Evolutionary conservation across 2,113 vertebrate species (phyloP).

Genomic region (Illadopsis cleaveri): DNA sequence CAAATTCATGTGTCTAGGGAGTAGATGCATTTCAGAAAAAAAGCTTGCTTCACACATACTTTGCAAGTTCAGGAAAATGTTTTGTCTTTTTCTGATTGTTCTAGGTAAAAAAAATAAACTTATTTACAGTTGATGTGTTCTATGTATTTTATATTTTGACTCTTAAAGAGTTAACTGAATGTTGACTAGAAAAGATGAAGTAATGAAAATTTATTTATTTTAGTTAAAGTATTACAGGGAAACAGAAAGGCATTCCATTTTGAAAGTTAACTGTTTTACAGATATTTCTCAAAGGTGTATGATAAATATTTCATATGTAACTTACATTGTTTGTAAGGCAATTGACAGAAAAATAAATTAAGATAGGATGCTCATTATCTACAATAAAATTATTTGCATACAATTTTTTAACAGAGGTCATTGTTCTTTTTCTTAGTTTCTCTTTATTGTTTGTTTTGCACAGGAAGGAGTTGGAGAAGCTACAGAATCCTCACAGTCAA

Average conservation of each 20-base stretch:
- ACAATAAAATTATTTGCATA: constrained; percentile 16
- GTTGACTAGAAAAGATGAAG: constrained; percentile 36
- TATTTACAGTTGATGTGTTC: background rate
- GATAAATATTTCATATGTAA: constrained; percentile 59
- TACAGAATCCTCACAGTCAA: constrained; percentile 84
- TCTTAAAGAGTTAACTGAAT: constrained; percentile 42
- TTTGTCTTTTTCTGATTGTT: background rate
- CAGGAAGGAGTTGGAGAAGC: constrained; percentile 83
- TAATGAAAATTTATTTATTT: constrained; percentile 42
- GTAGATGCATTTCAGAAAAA: background rate
- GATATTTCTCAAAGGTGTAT: constrained; percentile 25
- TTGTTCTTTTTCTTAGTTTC: constrained; percentile 17
- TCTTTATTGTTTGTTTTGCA: constrained; percentile 56
- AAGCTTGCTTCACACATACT: background rate
- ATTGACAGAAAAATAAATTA: constrained; percentile 34
- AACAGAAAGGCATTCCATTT: constrained; percentile 43
- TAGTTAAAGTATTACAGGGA: constrained; percentile 27
- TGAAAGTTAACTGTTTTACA: constrained; percentile 29
- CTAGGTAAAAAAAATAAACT: background rate
- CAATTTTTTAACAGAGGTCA: background rate
- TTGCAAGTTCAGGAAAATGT: background rate
- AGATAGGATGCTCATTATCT: constrained; percentile 28
- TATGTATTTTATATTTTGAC: background rate
- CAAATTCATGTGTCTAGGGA: background rate
- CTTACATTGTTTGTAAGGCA: constrained; percentile 49